Percentiles rank a stretch among this genome's conserved stretches.
Evolutionary conservation across 1,140 invertebrate genomes (phyloP).

Genomic region (Saccostrea glomerata): DNA sequence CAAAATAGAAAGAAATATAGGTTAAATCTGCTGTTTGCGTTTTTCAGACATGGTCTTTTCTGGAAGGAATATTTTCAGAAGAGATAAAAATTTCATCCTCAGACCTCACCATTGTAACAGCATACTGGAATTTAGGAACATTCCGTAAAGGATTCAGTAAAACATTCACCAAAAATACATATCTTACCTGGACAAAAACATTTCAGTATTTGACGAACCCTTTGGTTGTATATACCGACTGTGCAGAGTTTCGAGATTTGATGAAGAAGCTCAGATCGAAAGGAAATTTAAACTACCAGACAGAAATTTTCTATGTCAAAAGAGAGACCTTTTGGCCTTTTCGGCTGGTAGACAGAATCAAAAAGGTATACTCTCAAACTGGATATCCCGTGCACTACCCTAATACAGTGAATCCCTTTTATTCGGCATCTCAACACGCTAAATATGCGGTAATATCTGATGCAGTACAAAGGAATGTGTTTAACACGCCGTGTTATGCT

Average conservation of each 20-base stretch:
- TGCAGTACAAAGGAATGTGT: slow-evolving; percentile 54
- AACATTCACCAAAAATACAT: slow-evolving; percentile 44
- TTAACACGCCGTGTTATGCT: slow-evolving; percentile 60
- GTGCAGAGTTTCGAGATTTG: slow-evolving; percentile 49
- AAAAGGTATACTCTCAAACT: slow-evolving; percentile 55
- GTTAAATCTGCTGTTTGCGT: too few relatives aligned
- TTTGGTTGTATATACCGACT: slow-evolving; percentile 66
- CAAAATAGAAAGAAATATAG: too few relatives aligned
- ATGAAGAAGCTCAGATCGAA: slow-evolving; percentile 52
- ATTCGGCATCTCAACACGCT: slow-evolving; percentile 62
- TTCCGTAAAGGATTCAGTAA: slow-evolving; percentile 61
- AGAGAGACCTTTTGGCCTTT: slow-evolving; percentile 52
- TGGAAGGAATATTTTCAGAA: too few relatives aligned
- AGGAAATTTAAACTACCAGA: slow-evolving; percentile 49
- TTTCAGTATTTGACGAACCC: slow-evolving; percentile 60
- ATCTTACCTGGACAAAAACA: slow-evolving; percentile 57
- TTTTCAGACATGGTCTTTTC: too few relatives aligned
- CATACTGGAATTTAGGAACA: slow-evolving; percentile 67
- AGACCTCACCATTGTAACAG: slow-evolving; percentile 66
- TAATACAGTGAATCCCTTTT: slow-evolving; percentile 64
- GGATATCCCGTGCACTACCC: slow-evolving; percentile 62
- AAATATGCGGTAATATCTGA: slow-evolving; percentile 63
- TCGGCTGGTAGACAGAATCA: slow-evolving; percentile 44
- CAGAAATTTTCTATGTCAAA: slow-evolving; percentile 55
- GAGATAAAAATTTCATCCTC: neutral